These are phyloP conservation scores for Steinernema scapterisci DNA, from an alignment of 2,888 invertebrate species.

Conservation along the genomic window DNA sequence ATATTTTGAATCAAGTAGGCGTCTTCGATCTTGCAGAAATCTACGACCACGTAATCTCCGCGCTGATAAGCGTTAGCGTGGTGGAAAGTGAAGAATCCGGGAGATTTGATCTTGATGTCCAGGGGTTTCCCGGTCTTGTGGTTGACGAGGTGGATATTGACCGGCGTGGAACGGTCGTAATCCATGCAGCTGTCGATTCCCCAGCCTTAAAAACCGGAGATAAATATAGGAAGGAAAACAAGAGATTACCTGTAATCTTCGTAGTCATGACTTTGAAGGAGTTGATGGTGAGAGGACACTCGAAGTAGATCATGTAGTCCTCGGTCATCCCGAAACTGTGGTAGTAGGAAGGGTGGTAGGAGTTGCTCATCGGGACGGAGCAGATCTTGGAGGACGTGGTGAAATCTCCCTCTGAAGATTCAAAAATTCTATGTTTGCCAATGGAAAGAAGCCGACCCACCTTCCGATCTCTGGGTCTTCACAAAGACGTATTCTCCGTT, in stretches of 20 bases:
- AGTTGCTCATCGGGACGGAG: neutral
- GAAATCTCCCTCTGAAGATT: neutral
- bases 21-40: conserved; percentile 71
- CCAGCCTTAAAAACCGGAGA: neutral
- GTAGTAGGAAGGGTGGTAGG: conserved; percentile 75
- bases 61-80: conserved; percentile 80
- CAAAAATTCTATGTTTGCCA: neutral
- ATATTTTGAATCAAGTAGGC: conserved; percentile 45
- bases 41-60: conserved; percentile 76
- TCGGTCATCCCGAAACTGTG: conserved; percentile 89
- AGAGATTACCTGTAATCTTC: conserved; percentile 50
- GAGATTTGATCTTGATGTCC: conserved; percentile 48
- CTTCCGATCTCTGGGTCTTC: conserved; percentile 37
- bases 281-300: conserved; percentile 77
- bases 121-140: conserved; percentile 34
- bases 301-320: conserved; percentile 84
- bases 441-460: too few relatives aligned
- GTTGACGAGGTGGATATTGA: neutral
- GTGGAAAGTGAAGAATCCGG: conserved; percentile 73
- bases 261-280: conserved; percentile 62
- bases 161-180: neutral
- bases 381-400: neutral
- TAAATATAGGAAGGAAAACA: neutral
- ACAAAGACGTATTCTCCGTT: conserved; percentile 51
- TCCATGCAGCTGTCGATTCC: neutral